Percentiles rank a stretch among this genome's conserved stretches.
These are phyloP conservation scores for Lophotis ruficrista DNA, from an alignment of 2,113 vertebrate genomes.

Conservation along the genomic window DNA sequence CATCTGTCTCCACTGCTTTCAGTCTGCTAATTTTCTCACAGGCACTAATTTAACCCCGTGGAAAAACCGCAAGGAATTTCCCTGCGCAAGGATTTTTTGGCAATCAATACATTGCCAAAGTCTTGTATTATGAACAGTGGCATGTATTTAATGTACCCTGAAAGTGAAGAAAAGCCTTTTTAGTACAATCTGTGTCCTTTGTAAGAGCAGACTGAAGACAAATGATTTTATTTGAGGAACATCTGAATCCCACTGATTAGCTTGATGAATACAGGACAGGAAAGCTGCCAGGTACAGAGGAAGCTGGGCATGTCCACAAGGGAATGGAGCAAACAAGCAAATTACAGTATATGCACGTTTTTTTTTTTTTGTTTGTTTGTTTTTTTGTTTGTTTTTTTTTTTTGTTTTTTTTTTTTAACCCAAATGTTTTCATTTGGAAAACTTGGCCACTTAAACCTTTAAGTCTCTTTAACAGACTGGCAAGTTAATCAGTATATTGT, in stretches of 20 bases:
- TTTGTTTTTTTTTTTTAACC: background rate
- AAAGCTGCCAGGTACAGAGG: constrained; percentile 58
- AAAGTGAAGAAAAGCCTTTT: background rate
- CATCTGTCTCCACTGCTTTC: background rate
- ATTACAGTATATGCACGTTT: background rate
- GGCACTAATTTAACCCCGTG: background rate
- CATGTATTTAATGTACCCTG: background rate
- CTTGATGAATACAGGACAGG: constrained; percentile 18
- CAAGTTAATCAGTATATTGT: background rate
- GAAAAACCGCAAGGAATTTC: background rate
- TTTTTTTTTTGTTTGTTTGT: too few species aligned
- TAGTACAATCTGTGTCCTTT: background rate
- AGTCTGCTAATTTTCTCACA: constrained; percentile 20
- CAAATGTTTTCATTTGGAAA: constrained; percentile 23
- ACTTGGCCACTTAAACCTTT: background rate
- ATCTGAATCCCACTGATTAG: constrained; percentile 54
- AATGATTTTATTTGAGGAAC: constrained; percentile 12
- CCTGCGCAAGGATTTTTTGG: background rate
- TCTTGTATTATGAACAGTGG: background rate
- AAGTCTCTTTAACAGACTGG: background rate
- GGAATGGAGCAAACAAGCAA: constrained; percentile 39
- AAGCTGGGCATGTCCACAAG: constrained; percentile 47
- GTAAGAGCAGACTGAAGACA: background rate
- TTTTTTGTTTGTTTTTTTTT: too few species aligned
- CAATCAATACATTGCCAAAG: constrained; percentile 11